A percentile compares a stretch with the other conserved stretches of the same genome.
These are phyloP conservation scores for Nemoura dubitans DNA, from an alignment of 2,888 invertebrate species.

Conservation along the genomic window DNA sequence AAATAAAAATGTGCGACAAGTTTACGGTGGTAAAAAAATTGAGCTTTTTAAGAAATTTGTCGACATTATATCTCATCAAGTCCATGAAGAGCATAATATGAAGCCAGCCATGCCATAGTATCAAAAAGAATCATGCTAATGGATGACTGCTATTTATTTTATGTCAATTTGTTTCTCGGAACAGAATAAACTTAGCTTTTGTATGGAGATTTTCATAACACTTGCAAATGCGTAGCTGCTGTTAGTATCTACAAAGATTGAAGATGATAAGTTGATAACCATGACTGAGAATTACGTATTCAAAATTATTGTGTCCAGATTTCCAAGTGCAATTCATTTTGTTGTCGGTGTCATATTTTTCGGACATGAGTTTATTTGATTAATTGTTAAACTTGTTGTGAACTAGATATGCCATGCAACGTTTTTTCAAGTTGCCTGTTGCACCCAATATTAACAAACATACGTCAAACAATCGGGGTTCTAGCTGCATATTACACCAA, in stretches of 20 bases:
- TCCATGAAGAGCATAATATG: background rate
- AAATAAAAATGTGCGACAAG: background rate
- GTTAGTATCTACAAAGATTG: background rate
- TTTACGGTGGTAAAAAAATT: background rate
- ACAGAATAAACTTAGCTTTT: slow-evolving; percentile 27
- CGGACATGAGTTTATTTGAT: background rate
- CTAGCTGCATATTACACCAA: background rate
- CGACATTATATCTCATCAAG: background rate
- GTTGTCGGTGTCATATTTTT: background rate
- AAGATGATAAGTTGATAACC: background rate
- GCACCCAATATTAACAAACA: background rate
- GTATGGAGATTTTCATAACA: slow-evolving; percentile 30
- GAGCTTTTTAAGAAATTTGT: slow-evolving; percentile 8
- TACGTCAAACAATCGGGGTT: background rate
- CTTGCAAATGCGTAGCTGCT: slow-evolving; percentile 13
- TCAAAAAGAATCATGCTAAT: background rate
- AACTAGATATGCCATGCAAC: background rate
- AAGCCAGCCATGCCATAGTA: background rate
- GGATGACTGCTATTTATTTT: background rate
- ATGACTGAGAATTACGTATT: background rate
- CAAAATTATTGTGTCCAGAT: background rate
- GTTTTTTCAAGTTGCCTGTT: background rate
- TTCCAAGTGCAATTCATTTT: background rate
- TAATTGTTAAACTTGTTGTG: background rate
- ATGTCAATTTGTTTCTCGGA: background rate